Percentiles rank a stretch among this genome's conserved stretches.
phyloP scores from a whole-genome alignment of 2,797 vertebrate genomes.

The Chlorospingus flavigularis region DNA sequence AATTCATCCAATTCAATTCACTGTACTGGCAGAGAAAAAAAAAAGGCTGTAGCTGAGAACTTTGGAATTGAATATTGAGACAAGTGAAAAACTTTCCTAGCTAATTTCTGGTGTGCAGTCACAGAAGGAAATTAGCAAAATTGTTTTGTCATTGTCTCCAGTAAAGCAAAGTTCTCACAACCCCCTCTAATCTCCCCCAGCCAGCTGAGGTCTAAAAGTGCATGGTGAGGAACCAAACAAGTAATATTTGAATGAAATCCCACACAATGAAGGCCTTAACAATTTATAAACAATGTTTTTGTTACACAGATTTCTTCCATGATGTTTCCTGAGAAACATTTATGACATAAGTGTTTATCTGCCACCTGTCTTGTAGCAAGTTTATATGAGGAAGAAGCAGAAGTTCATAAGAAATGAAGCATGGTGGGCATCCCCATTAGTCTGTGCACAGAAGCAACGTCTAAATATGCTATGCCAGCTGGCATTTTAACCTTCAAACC shows the following conservation, averaged over 20 bases:
- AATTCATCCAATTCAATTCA: neutral
- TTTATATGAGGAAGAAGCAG: neutral
- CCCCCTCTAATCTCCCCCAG: neutral
- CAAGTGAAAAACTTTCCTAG: neutral
- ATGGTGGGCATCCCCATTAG: neutral
- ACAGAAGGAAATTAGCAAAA: neutral
- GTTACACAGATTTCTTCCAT: neutral
- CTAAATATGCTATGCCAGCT: constrained; percentile 25
- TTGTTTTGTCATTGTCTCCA: neutral
- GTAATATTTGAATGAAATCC: neutral
- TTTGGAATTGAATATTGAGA: neutral
- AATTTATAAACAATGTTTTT: neutral
- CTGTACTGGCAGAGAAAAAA: neutral
- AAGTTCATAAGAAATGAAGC: neutral
- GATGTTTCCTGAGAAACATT: neutral
- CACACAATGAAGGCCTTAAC: neutral
- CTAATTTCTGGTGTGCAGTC: neutral
- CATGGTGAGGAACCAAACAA: neutral
- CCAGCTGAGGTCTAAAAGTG: neutral
- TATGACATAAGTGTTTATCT: constrained; percentile 1
- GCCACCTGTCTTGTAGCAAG: neutral
- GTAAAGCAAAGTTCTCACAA: neutral
- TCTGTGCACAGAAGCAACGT: neutral
- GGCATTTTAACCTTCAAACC: neutral
- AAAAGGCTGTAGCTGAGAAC: neutral